Evolutionary conservation across 2,797 vertebrate genomes (phyloP).

Genomic region (Meriones psammophilus): DNA sequence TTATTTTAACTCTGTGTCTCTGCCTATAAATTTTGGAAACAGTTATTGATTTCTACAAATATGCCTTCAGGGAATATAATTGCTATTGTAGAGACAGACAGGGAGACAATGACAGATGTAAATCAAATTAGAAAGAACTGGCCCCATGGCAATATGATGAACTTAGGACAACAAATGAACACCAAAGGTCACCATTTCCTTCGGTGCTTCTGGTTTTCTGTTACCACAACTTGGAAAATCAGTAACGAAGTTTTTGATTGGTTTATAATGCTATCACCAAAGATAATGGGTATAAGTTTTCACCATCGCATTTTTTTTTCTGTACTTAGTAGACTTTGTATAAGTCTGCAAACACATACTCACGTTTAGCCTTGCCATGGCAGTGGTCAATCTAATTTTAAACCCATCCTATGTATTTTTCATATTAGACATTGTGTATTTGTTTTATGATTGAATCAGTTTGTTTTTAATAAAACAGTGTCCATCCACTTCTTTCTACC

Average conservation of each 20-base stretch:
- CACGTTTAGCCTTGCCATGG: background rate
- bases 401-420: background rate
- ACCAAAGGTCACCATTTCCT: background rate
- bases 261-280: background rate
- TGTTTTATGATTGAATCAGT: background rate
- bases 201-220: background rate
- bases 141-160: background rate
- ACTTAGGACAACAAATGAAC: background rate
- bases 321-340: background rate
- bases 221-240: background rate
- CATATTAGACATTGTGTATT: background rate
- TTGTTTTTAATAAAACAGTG: background rate
- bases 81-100: background rate
- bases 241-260: background rate
- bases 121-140: constrained; percentile 7
- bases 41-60: background rate
- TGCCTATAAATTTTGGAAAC: background rate
- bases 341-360: background rate
- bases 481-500: background rate
- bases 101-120: background rate
- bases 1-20: background rate
- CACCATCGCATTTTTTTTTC: background rate
- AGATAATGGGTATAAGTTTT: background rate
- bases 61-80: background rate
- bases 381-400: background rate